phyloP scores from a whole-genome alignment of 2,797 vertebrate species.

The Xyrichtys novacula region DNA sequence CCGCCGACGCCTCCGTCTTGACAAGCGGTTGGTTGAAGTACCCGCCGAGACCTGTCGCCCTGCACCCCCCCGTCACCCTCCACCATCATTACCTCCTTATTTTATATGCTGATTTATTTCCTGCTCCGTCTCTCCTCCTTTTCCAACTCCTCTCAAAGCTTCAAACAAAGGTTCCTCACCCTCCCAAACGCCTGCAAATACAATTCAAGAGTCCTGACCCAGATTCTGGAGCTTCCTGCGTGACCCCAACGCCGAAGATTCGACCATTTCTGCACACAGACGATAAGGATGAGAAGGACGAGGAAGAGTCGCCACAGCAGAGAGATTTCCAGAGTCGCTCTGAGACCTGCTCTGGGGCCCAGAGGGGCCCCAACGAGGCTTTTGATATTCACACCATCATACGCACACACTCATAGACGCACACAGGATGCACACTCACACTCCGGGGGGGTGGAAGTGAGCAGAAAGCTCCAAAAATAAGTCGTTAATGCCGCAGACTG shows the following conservation, averaged over 20 bases:
- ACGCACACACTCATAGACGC: conserved; percentile 6
- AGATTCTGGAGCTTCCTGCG: conserved; percentile 15
- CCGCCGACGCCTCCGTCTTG: conserved; percentile 49
- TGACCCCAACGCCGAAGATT: conserved; percentile 7
- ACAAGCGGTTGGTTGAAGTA: conserved; percentile 67
- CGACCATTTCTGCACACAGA: conserved; percentile 46
- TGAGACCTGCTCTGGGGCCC: conserved; percentile 51
- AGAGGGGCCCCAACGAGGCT: conserved; percentile 5
- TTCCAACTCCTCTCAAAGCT: conserved; percentile 21
- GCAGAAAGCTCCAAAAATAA: conserved; percentile 17
- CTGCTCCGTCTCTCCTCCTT: neutral
- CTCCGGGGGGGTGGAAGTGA: conserved; percentile 13
- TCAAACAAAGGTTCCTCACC: conserved; percentile 15
- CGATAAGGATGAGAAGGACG: conserved; percentile 51
- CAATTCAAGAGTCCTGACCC: conserved; percentile 44
- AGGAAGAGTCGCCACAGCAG: conserved; percentile 31
- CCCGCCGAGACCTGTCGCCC: conserved; percentile 59
- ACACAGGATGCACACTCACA: conserved; percentile 7
- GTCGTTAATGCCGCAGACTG: conserved; percentile 20
- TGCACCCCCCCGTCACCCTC: neutral
- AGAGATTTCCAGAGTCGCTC: conserved; percentile 40
- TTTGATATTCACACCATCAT: conserved; percentile 47
- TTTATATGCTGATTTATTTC: conserved; percentile 57
- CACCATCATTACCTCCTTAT: conserved; percentile 59
- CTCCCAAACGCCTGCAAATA: conserved; percentile 33